Conservation (phyloP, 2,797 vertebrate species). For the Lophius americanus region DNA sequence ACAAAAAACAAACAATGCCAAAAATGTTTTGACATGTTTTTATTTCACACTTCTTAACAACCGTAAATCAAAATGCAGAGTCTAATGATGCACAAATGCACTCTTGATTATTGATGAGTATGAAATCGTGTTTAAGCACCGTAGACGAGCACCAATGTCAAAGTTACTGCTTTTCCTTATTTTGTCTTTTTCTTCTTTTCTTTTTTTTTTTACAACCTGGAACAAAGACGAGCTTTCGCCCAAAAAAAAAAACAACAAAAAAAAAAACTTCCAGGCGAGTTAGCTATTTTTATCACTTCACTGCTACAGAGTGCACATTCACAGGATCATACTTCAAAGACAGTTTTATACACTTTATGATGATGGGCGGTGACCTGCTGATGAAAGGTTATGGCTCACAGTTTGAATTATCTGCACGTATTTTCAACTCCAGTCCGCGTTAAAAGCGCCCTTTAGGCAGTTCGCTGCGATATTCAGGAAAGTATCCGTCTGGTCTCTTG, state of each 20-base stretch:
- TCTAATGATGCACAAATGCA: slow-evolving; percentile 21
- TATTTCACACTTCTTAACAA: slow-evolving; percentile 51
- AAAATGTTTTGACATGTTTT: slow-evolving; percentile 37
- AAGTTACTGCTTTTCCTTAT: neutral
- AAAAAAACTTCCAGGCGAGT: slow-evolving; percentile 15
- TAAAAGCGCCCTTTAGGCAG: neutral
- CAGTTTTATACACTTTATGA: neutral
- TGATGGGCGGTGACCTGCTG: neutral
- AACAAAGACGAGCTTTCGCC: slow-evolving; percentile 24
- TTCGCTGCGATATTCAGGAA: slow-evolving; percentile 7
- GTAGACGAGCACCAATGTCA: slow-evolving; percentile 46
- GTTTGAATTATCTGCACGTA: slow-evolving; percentile 32
- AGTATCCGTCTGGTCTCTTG: neutral
- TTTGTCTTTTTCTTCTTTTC: slow-evolving; percentile 4
- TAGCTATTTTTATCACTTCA: slow-evolving; percentile 11
- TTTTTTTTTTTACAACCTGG: neutral
- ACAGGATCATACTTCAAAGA: slow-evolving; percentile 12
- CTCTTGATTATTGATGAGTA: slow-evolving; percentile 16
- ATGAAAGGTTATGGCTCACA: slow-evolving; percentile 39
- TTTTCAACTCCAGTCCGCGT: slow-evolving; percentile 8
- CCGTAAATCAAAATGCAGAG: slow-evolving; percentile 29
- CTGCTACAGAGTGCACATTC: slow-evolving; percentile 26
- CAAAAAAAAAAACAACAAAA: too few species aligned
- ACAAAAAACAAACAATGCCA: too few species aligned
- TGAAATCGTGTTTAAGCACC: slow-evolving; percentile 35